A percentile compares a stretch with the other conserved stretches of the same genome.
Conservation (phyloP, 2,113 vertebrate species). For the Columba livia region DNA sequence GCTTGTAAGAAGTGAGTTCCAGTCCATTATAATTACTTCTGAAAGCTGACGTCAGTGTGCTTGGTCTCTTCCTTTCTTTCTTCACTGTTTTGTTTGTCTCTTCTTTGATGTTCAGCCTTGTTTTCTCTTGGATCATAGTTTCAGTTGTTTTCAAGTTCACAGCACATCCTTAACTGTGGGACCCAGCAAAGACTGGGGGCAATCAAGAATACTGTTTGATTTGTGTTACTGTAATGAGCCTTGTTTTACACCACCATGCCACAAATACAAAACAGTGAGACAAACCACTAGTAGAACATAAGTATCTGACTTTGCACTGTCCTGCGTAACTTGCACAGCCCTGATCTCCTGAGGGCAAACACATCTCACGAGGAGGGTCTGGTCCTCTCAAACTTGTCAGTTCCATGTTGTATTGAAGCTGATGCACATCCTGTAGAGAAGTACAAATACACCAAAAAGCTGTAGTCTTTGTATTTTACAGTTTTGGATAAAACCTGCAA, state of each 20-base stretch:
- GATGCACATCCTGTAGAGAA: slow-evolving; percentile 54
- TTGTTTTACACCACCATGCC: neutral
- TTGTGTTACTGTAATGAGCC: neutral
- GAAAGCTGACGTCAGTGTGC: neutral
- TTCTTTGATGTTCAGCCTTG: slow-evolving; percentile 27
- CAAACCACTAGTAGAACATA: neutral
- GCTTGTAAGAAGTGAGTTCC: neutral
- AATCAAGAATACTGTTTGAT: neutral
- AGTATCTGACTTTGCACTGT: neutral
- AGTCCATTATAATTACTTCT: neutral
- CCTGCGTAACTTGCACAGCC: neutral
- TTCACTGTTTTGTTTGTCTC: neutral
- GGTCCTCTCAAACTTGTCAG: slow-evolving; percentile 57
- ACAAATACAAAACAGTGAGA: neutral
- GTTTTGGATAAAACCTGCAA: neutral
- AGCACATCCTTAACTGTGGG: neutral
- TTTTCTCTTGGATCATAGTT: neutral
- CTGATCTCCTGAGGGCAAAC: slow-evolving; percentile 77
- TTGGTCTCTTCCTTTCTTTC: neutral
- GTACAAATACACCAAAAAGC: neutral
- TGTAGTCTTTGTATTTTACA: neutral
- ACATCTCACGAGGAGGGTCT: slow-evolving; percentile 66
- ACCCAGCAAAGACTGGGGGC: neutral
- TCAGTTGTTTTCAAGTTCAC: neutral
- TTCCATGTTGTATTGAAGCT: slow-evolving; percentile 73